A percentile compares a stretch with the other conserved stretches of the same genome.
phyloP scores from a whole-genome alignment of 2,797 vertebrate genomes.

The Thalassophryne amazonica region DNA sequence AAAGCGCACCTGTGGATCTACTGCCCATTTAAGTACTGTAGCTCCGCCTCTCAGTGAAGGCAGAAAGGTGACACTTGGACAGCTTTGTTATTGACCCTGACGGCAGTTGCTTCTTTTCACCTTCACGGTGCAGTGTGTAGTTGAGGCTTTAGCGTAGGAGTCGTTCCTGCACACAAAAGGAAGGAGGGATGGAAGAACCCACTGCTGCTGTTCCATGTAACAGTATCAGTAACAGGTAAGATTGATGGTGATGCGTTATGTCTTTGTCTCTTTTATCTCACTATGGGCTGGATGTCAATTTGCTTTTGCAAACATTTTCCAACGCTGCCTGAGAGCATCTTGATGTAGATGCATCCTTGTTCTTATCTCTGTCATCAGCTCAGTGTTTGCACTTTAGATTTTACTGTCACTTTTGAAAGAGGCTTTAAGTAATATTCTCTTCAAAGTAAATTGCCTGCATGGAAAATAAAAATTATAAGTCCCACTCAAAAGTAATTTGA shows the following conservation, averaged over 20 bases:
- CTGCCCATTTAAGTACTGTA: too few species aligned
- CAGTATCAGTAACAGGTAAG: conserved; percentile 49
- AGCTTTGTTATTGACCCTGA: too few species aligned
- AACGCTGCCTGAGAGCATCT: too few species aligned
- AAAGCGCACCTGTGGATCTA: too few species aligned
- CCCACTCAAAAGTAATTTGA: conserved; percentile 46
- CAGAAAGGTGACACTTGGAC: too few species aligned
- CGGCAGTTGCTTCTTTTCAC: too few species aligned
- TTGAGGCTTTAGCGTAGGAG: too few species aligned
- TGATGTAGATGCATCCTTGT: background rate
- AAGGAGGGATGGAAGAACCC: conserved; percentile 36
- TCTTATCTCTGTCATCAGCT: background rate
- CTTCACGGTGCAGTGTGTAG: background rate
- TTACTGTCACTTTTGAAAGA: background rate
- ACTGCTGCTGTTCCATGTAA: background rate
- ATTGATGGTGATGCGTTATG: background rate
- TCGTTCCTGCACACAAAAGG: conserved; percentile 25
- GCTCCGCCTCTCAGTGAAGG: too few species aligned
- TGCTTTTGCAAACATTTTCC: too few species aligned
- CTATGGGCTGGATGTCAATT: background rate
- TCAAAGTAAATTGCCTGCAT: too few species aligned
- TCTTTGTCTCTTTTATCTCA: background rate
- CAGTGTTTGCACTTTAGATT: background rate
- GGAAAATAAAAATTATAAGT: too few species aligned
- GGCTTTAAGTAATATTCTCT: too few species aligned